These are phyloP conservation scores for Scophthalmus maximus DNA, from an alignment of 2,113 vertebrate species.

Conservation along the genomic window DNA sequence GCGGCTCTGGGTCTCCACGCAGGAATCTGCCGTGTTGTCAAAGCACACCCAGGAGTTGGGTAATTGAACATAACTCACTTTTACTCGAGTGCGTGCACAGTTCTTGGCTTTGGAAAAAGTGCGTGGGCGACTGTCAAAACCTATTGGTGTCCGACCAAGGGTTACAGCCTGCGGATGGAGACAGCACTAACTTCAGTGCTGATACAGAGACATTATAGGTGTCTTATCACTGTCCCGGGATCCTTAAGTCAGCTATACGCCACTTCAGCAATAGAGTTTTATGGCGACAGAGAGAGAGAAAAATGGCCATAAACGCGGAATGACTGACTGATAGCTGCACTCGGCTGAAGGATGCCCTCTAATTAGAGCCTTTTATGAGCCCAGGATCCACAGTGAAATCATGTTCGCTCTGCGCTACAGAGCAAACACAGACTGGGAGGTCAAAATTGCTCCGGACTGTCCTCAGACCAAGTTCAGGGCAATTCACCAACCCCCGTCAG, in stretches of 20 bases:
- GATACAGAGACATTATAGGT: constrained; percentile 61
- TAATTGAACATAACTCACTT: background rate
- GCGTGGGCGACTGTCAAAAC: constrained; percentile 50
- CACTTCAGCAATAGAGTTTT: constrained; percentile 51
- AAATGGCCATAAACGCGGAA: constrained; percentile 73
- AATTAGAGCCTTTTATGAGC: constrained; percentile 75
- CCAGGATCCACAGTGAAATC: constrained; percentile 70
- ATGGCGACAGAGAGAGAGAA: constrained; percentile 51
- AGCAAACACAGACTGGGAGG: constrained; percentile 74
- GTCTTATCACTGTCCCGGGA: constrained; percentile 67
- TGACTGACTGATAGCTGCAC: constrained; percentile 74
- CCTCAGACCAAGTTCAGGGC: constrained; percentile 60
- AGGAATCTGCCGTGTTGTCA: constrained; percentile 8
- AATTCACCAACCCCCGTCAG: background rate
- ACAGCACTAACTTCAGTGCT: constrained; percentile 43
- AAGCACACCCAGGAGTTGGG: background rate
- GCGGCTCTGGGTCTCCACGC: constrained; percentile 15
- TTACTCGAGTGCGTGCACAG: constrained; percentile 8
- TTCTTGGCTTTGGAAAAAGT: constrained; percentile 29
- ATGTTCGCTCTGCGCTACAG: constrained; percentile 52
- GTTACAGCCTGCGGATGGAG: constrained; percentile 61
- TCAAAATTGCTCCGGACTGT: constrained; percentile 38
- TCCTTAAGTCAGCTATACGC: constrained; percentile 50
- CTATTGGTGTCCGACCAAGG: constrained; percentile 59
- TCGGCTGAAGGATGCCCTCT: constrained; percentile 70